Conservation (phyloP, 2,113 vertebrate genomes). For the Trichomycterus rosablanca region DNA sequence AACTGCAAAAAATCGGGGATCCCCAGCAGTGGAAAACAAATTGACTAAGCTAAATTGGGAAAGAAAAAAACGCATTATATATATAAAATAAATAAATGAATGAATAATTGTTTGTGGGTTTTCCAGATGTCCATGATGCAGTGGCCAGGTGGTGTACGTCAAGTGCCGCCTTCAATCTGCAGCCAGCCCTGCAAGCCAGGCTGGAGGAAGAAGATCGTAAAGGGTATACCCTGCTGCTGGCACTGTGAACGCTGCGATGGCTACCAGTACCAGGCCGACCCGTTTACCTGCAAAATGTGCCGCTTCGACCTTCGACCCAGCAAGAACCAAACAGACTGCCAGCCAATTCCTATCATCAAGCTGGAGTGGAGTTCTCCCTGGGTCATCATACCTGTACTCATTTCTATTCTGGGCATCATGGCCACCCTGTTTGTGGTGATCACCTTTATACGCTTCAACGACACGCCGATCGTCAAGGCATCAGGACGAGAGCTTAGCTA, state of each 20-base stretch:
- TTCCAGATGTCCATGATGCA: constrained; percentile 65
- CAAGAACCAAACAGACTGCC: constrained; percentile 67
- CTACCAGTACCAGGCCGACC: constrained; percentile 71
- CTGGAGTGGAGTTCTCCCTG: constrained; percentile 74
- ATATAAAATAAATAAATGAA: not conserved
- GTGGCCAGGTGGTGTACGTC: constrained; percentile 63
- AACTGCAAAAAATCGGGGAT: too few species aligned
- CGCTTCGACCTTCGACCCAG: constrained; percentile 68
- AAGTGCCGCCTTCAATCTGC: constrained; percentile 69
- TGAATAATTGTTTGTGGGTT: not conserved
- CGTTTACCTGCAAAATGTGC: constrained; percentile 71
- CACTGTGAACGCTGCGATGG: constrained; percentile 72
- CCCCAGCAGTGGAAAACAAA: too few species aligned
- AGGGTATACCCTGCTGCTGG: constrained; percentile 73
- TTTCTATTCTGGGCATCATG: constrained; percentile 67
- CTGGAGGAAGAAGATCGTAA: constrained; percentile 71
- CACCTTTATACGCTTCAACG: constrained; percentile 69
- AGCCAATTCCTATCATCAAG: constrained; percentile 66
- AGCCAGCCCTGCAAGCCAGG: constrained; percentile 64
- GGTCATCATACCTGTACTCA: constrained; percentile 69
- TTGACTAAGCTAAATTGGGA: too few species aligned
- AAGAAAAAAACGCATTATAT: too few species aligned
- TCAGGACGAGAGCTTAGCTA: constrained; percentile 71
- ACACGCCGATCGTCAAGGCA: constrained; percentile 72
- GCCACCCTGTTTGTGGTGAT: constrained; percentile 68